Evolutionary conservation across 64 coral and sea anemone genomes (phyloP), one percentile per base, ranked within the genome.

Genomic region (Astreopora myriophthalma): DNA sequence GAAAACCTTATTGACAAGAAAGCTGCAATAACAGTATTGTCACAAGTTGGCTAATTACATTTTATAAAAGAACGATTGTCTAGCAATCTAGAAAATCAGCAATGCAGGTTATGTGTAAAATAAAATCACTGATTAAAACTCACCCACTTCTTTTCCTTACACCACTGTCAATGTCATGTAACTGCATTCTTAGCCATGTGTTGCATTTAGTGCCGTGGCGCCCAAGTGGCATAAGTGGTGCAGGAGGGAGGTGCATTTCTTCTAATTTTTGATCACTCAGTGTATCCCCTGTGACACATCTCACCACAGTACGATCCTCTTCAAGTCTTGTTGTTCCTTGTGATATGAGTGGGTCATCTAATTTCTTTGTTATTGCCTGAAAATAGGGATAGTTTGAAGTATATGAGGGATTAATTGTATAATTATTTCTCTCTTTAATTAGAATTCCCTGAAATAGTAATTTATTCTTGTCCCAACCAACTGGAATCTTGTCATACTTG

Each of bases 141-240:
- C 31, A 98, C 97, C 97, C 87, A 79, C 97, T 99, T 51, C 81
- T 92, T 40, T 84, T 81, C 46, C 97, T 87, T n/a, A 95, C 60
- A 38, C 88, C 86, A 90, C 97, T 99, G 78, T 96, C 91, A 65
- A 99, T 93, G 12, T 96, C 86, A 79, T 99, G 94, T 40, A 99
- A 64, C 25, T 95, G 90, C 97, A 99, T 99, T 80, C 94, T 51
- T 16, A 96, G 94, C 97, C 97, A 99, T 38, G 94, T 99, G 30
- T 85, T 96, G 30, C 94, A 99, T 13, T 93, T 42, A 0, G 94
- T 93, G 1, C 91, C 91, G n/a, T 95, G 94, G 42, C 97, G 80
- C 26, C 97, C 97, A 4, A 96, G 94, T 24, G 97, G 97, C 20
- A 99, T 94, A 34, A 99, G 49, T 3, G 97, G 97, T 13, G 87